A percentile compares a stretch with the other conserved stretches of the same genome.
Conservation (phyloP, 2,888 invertebrate species). For the Tanytarsus gracilentus region DNA sequence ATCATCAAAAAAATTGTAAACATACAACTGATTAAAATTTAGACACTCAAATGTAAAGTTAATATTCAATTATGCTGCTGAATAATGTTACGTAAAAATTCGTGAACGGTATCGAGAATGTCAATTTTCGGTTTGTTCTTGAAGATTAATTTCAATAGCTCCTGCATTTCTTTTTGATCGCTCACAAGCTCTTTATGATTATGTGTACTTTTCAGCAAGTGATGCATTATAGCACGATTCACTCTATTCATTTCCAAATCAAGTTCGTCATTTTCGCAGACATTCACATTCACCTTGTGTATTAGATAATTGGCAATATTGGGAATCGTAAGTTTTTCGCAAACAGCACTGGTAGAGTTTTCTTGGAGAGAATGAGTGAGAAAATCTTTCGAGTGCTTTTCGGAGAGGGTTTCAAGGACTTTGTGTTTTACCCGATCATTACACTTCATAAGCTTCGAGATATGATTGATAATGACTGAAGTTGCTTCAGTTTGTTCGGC, state of each 20-base stretch:
- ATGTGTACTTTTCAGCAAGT: neutral
- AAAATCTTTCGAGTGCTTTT: constrained; percentile 42
- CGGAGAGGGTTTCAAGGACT: constrained; percentile 40
- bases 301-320: constrained; percentile 14
- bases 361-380: constrained; percentile 42
- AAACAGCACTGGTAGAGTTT: constrained; percentile 41
- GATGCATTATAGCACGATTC: constrained; percentile 3
- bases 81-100: constrained; percentile 13
- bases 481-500: constrained; percentile 11
- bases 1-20: too few species aligned
- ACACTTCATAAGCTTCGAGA: constrained; percentile 37
- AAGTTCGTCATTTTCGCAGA: neutral
- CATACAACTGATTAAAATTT: neutral
- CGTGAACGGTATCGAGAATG: constrained; percentile 14
- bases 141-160: neutral
- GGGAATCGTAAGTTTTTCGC: constrained; percentile 37
- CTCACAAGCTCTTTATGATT: neutral
- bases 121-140: neutral
- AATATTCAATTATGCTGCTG: neutral
- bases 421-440: constrained; percentile 37
- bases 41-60: neutral
- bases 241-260: neutral
- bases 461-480: constrained; percentile 30
- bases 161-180: constrained; percentile 3
- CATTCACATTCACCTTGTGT: constrained; percentile 14